Conservation (phyloP, 23 tunicate genomes). For the Botrylloides violaceus region DNA sequence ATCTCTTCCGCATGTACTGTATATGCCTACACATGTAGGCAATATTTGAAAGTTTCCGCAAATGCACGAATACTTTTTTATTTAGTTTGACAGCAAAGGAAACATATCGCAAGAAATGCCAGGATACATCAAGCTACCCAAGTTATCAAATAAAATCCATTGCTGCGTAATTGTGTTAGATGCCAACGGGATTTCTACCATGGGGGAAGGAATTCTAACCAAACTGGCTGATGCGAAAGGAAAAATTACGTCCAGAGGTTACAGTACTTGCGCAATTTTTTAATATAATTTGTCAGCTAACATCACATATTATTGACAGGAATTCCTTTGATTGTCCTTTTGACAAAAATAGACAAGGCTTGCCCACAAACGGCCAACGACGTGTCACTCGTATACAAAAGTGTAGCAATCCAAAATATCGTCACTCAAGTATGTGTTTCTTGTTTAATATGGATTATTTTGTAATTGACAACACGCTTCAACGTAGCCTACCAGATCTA, state of each 20-base stretch:
- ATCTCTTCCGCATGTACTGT: no score
- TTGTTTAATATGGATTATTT: no score
- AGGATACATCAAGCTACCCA: conserved; percentile 65
- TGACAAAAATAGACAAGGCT: conserved; percentile 84
- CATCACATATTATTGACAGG: conserved; percentile 26
- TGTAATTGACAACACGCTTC: no score
- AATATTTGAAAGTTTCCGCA: no score
- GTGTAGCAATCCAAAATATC: conserved; percentile 50
- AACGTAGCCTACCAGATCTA: no score
- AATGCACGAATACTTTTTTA: neutral
- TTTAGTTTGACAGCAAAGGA: conserved; percentile 81
- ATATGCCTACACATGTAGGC: no score
- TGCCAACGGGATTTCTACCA: conserved; percentile 29
- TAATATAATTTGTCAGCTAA: neutral
- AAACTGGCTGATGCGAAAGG: conserved; percentile 72
- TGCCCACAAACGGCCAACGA: conserved; percentile 53
- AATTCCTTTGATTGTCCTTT: conserved; percentile 72
- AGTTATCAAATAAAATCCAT: conserved; percentile 74
- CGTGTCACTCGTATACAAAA: conserved; percentile 78
- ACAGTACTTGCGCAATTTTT: neutral
- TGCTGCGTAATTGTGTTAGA: conserved; percentile 86
- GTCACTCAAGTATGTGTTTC: conserved; percentile 52
- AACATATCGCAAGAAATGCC: conserved; percentile 89
- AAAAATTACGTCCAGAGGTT: conserved; percentile 87
- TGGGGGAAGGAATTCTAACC: conserved; percentile 36